These are phyloP conservation scores for Drosophila ananassae DNA, from an alignment of 1,140 invertebrate species.

Conservation along the genomic window DNA sequence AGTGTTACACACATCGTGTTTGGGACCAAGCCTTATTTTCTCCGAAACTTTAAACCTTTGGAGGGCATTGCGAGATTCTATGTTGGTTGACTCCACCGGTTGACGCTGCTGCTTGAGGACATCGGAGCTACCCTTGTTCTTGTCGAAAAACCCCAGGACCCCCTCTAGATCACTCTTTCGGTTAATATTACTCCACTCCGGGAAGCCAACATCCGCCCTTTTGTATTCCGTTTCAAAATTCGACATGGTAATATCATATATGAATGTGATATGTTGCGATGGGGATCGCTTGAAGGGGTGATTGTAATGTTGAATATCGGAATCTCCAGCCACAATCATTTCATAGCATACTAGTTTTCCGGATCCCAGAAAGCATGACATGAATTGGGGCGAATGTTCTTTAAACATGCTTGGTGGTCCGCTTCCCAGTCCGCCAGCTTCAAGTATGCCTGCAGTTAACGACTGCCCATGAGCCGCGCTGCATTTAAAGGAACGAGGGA, in stretches of 20 bases:
- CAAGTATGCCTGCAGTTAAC: conserved; percentile 16
- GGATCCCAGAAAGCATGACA: background rate
- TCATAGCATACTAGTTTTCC: conserved; percentile 36
- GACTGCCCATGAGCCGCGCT: background rate
- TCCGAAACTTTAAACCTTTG: background rate
- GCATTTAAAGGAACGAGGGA: conserved; percentile 1
- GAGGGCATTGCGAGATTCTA: background rate
- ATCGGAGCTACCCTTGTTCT: too few relatives aligned
- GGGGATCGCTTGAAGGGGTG: background rate
- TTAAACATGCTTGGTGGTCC: conserved; percentile 7
- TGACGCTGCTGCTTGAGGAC: too few relatives aligned
- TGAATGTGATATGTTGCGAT: background rate
- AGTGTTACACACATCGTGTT: background rate
- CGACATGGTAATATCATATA: conserved; percentile 17
- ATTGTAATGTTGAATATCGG: conserved; percentile 20
- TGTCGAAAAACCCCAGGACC: too few relatives aligned
- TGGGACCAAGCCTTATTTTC: background rate
- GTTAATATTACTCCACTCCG: too few relatives aligned
- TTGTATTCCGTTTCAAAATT: conserved; percentile 7
- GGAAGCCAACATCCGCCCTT: too few relatives aligned
- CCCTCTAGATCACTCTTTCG: too few relatives aligned
- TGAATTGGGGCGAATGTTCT: conserved; percentile 43
- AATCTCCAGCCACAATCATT: conserved; percentile 29
- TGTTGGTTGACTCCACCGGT: too few relatives aligned
- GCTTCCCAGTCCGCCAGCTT: conserved; percentile 23